phyloP scores from a whole-genome alignment of 2,113 vertebrate genomes.

The Crotophaga sulcirostris region DNA sequence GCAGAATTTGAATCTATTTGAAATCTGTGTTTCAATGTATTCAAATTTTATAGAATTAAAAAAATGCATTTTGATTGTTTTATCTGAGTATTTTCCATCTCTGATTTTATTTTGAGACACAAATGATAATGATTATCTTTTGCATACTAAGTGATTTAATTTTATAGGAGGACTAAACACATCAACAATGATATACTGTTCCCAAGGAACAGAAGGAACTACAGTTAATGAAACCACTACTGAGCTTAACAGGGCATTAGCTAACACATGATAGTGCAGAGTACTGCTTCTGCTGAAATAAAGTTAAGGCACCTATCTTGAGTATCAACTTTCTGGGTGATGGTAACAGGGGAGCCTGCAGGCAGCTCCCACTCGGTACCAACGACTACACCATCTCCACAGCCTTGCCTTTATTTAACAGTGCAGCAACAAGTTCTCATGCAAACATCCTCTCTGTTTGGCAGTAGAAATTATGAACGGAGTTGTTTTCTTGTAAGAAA shows the following conservation, averaged over 20 bases:
- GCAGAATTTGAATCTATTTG: neutral
- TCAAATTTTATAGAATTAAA: neutral
- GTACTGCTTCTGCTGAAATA: neutral
- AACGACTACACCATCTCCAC: neutral
- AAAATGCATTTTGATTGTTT: neutral
- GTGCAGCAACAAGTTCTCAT: neutral
- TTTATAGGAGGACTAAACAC: neutral
- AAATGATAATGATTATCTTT: neutral
- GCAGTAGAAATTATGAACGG: neutral
- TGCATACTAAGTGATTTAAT: neutral
- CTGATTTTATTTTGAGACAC: neutral
- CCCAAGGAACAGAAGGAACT: neutral
- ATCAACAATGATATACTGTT: neutral
- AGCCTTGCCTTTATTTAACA: neutral
- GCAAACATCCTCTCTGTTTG: neutral
- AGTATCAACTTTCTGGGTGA: fast-evolving
- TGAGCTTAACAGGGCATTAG: neutral
- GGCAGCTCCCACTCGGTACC: neutral
- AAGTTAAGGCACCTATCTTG: neutral
- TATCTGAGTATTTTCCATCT: neutral
- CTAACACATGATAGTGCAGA: neutral
- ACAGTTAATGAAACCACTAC: neutral
- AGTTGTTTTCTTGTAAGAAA: neutral
- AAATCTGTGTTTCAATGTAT: neutral
- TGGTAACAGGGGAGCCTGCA: neutral